phyloP scores from a whole-genome alignment of 2,888 invertebrate species.

The Agonum fuliginosum region DNA sequence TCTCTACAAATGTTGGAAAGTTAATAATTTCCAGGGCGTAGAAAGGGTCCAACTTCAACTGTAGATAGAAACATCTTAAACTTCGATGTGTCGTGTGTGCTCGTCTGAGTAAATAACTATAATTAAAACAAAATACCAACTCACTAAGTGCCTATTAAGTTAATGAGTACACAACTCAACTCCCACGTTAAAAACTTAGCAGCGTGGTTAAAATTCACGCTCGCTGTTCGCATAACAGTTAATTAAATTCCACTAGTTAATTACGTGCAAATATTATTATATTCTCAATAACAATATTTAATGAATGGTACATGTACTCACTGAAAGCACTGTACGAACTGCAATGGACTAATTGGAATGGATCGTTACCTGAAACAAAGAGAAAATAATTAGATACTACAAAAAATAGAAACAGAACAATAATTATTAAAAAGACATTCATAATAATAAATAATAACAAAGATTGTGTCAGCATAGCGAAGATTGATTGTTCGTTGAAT shows the following conservation, averaged over 20 bases:
- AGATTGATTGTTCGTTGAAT: background rate
- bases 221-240: constrained; percentile 24
- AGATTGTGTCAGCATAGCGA: background rate
- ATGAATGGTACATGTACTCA: constrained; percentile 27
- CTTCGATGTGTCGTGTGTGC: too few relatives aligned
- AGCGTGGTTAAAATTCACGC: background rate
- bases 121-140: background rate
- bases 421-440: too few relatives aligned
- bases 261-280: constrained; percentile 54
- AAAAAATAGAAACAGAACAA: too few relatives aligned
- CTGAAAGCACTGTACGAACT: constrained; percentile 15
- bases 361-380: constrained; percentile 57
- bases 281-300: constrained; percentile 53
- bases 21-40: too few relatives aligned
- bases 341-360: constrained; percentile 48
- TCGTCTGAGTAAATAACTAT: background rate
- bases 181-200: constrained; percentile 7
- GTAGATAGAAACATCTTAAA: too few relatives aligned
- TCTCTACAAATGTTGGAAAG: too few relatives aligned
- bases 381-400: constrained; percentile 47
- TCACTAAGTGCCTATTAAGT: background rate
- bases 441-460: constrained; percentile 37
- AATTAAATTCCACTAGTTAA: constrained; percentile 50
- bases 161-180: background rate
- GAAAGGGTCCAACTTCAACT: too few relatives aligned